Percentiles rank a stretch among this genome's conserved stretches.
These are phyloP conservation scores for Caloenas nicobarica DNA, from an alignment of 2,113 vertebrate genomes.

Conservation along the genomic window DNA sequence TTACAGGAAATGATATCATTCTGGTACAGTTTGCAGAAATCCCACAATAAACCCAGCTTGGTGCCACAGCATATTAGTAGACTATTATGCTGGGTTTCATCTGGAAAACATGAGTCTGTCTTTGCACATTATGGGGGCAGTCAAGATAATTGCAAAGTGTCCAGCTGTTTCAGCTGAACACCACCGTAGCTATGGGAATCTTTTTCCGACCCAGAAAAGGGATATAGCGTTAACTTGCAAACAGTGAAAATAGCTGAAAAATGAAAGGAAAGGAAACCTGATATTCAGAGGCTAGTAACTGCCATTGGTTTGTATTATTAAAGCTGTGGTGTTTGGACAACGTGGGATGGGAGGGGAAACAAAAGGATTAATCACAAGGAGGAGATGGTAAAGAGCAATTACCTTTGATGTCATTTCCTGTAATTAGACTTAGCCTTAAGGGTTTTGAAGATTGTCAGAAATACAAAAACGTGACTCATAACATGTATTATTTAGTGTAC, in stretches of 20 bases:
- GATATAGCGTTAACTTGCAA: slow-evolving; percentile 64
- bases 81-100: slow-evolving; percentile 58
- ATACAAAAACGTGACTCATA: background rate
- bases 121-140: slow-evolving; percentile 40
- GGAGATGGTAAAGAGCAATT: background rate
- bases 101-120: slow-evolving; percentile 63
- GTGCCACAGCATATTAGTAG: slow-evolving; percentile 65
- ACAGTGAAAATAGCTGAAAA: slow-evolving; percentile 70
- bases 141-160: slow-evolving; percentile 68
- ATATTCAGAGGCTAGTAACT: background rate
- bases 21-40: slow-evolving; percentile 71
- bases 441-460: background rate
- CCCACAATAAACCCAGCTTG: slow-evolving; percentile 79
- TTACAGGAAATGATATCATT: slow-evolving; percentile 80
- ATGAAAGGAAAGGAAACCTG: slow-evolving; percentile 37
- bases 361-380: background rate
- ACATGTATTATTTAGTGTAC: slow-evolving; percentile 18
- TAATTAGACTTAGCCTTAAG: slow-evolving; percentile 33
- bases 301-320: slow-evolving; percentile 22
- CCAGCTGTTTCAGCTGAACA: slow-evolving; percentile 70
- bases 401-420: slow-evolving; percentile 61
- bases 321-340: slow-evolving; percentile 23
- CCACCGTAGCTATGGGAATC: slow-evolving; percentile 26
- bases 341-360: background rate
- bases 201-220: slow-evolving; percentile 50